A percentile compares a stretch with the other conserved stretches of the same genome.
These are phyloP conservation scores for Pseudopodoces humilis DNA, from an alignment of 2,113 vertebrate species.

Conservation along the genomic window DNA sequence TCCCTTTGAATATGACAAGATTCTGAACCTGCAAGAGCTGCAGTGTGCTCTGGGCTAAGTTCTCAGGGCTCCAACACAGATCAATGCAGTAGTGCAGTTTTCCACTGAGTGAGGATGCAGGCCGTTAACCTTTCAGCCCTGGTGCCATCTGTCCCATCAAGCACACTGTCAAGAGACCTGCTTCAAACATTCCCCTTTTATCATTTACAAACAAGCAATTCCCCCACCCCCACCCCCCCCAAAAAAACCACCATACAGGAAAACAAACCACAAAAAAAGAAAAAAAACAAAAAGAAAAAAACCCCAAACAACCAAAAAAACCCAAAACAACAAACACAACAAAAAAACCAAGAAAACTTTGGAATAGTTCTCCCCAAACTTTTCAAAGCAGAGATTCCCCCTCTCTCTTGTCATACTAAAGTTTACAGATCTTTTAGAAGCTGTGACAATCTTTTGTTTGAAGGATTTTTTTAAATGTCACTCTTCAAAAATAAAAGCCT, in stretches of 20 bases:
- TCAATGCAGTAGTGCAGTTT: not conserved
- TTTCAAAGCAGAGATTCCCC: not conserved
- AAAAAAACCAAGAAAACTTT: not conserved
- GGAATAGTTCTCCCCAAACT: not conserved
- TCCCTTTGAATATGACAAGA: conserved; percentile 22
- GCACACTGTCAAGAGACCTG: not conserved
- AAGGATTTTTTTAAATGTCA: not conserved
- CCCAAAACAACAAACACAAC: not conserved
- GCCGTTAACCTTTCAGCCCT: not conserved
- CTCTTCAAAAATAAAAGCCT: not conserved
- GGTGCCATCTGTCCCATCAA: not conserved
- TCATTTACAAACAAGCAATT: not conserved
- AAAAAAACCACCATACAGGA: too few species aligned
- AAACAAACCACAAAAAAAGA: not conserved
- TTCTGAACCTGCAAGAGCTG: not conserved
- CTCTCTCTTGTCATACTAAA: not conserved
- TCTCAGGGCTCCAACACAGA: not conserved
- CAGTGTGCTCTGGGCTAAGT: not conserved
- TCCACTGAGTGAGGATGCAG: not conserved
- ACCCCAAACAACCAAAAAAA: not conserved
- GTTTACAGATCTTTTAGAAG: not conserved
- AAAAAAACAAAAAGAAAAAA: not conserved
- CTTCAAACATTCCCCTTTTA: not conserved
- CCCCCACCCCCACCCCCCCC: too few species aligned
- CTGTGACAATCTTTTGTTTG: not conserved